Conservation (phyloP, 2,113 vertebrate species). For the Rattus rattus region DNA sequence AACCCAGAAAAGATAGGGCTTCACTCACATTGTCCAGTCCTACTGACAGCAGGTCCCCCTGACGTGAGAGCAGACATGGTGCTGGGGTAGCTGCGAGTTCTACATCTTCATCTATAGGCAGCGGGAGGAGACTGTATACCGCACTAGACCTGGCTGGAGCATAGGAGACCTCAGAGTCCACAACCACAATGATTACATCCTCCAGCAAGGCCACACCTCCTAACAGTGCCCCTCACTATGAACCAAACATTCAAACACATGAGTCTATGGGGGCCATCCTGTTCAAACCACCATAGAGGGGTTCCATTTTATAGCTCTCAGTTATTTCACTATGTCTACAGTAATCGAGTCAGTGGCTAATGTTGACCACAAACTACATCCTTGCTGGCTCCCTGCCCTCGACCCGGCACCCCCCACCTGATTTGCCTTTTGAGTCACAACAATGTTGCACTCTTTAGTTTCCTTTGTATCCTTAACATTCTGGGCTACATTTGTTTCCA, state of each 20-base stretch:
- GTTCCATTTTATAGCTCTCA: no score
- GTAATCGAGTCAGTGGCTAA: neutral
- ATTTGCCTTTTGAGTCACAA: neutral
- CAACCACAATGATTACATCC: neutral
- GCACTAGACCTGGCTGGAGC: neutral
- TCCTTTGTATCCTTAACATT: neutral
- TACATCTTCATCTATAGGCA: neutral
- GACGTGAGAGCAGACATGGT: neutral
- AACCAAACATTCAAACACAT: neutral
- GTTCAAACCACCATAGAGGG: neutral
- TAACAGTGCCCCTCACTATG: neutral
- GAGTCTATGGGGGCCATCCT: neutral
- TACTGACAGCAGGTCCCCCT: accelerated
- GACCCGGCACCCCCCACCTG: neutral
- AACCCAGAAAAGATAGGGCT: neutral
- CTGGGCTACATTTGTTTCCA: neutral
- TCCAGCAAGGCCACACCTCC: neutral
- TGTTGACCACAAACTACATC: neutral
- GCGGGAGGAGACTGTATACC: neutral
- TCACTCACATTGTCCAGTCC: neutral
- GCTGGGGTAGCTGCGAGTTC: neutral
- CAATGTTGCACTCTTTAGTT: neutral
- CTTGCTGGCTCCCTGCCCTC: accelerated
- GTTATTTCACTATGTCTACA: accelerated
- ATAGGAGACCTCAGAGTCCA: neutral